Percentiles rank a stretch among this genome's conserved stretches.
These are phyloP conservation scores for Thera britannica DNA, from an alignment of 2,888 invertebrate genomes.

Conservation along the genomic window DNA sequence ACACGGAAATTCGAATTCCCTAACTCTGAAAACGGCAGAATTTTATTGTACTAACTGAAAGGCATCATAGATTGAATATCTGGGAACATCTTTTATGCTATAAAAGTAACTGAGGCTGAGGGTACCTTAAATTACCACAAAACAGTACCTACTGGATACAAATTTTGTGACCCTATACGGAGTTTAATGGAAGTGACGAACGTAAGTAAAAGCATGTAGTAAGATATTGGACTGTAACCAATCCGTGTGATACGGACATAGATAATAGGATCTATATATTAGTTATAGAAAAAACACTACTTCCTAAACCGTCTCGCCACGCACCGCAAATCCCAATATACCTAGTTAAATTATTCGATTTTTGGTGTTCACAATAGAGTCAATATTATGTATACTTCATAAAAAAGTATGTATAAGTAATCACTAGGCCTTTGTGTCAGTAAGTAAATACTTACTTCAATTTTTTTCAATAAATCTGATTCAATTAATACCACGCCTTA, in stretches of 20 bases:
- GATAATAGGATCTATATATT: too few species aligned
- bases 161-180: not conserved
- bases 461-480: too few species aligned
- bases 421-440: too few species aligned
- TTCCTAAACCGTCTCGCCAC: not conserved
- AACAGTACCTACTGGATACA: not conserved
- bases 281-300: too few species aligned
- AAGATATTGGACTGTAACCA: constrained; percentile 5
- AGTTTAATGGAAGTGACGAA: not conserved
- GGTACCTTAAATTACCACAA: not conserved
- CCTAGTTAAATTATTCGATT: not conserved
- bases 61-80: not conserved
- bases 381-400: too few species aligned
- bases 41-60: not conserved
- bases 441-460: too few species aligned
- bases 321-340: not conserved
- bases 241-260: constrained; percentile 9
- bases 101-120: not conserved
- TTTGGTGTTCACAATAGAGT: not conserved
- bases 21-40: too few species aligned
- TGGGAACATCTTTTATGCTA: constrained; percentile 2
- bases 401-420: too few species aligned
- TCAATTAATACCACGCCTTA: too few species aligned
- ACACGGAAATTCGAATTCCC: too few species aligned
- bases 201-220: not conserved